Percentiles rank a stretch among this genome's conserved stretches.
These are phyloP conservation scores for Mesocricetus auratus DNA, from an alignment of 2,113 vertebrate species.

Conservation along the genomic window DNA sequence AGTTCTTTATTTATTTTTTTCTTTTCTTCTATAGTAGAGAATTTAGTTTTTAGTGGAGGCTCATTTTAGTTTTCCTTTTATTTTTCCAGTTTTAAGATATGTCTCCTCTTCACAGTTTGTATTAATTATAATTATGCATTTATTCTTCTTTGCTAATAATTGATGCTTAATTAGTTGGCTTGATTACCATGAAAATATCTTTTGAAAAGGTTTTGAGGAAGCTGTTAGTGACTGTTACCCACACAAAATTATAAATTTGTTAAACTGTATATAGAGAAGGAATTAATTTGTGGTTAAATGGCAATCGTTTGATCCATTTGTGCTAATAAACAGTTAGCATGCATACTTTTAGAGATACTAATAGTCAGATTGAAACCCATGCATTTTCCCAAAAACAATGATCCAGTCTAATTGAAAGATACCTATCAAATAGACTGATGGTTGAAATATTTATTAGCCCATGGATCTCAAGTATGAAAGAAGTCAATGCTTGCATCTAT, in stretches of 20 bases:
- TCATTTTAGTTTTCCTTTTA: not conserved
- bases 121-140: not conserved
- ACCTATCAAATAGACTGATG: not conserved
- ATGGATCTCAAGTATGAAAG: not conserved
- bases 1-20: not conserved
- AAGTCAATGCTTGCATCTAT: not conserved
- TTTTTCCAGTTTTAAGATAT: not conserved
- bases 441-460: not conserved
- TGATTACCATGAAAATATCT: not conserved
- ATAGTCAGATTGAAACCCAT: not conserved
- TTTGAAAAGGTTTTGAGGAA: not conserved
- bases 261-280: not conserved
- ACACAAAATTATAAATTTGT: not conserved
- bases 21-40: not conserved
- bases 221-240: not conserved
- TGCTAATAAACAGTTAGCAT: not conserved
- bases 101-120: not conserved
- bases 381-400: not conserved
- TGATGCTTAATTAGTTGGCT: not conserved
- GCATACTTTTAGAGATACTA: not conserved
- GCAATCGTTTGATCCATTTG: not conserved
- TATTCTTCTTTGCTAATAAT: not conserved
- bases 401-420: not conserved
- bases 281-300: slow-evolving; percentile 7
- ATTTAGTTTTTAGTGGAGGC: not conserved